Evolutionary conservation across 2,113 vertebrate genomes (phyloP), one percentile per base, ranked within the genome.

Genomic region (Puntigrus tetrazona): DNA sequence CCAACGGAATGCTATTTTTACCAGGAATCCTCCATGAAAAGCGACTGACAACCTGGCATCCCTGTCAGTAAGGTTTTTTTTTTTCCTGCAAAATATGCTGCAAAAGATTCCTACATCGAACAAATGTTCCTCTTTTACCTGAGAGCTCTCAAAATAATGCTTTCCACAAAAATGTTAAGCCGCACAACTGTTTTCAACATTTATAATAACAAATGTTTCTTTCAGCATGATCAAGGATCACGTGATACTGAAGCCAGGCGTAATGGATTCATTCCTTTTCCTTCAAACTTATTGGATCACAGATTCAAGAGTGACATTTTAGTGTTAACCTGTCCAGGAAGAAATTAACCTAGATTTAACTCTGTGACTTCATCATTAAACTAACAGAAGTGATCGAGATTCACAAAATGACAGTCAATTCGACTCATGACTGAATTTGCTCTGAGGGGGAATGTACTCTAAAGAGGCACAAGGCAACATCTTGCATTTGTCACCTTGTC

Each of bases 371-470:
- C 41, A 78, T 43, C 36, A 43, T 43, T 43, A 61, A 78, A 16
- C 14, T 29, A 47, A 76, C n/a, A 43, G 73, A 34, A 25, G 25
- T 31, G 43, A 75, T 50, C 73, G 18, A 43, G 78, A 80, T 65
- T 27, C 38, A 20, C 78, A 25, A 43, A 4, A 59, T 41, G 36
- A 59, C 38, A 65, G 78, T 80, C 59, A 80, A 31, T 41, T 80
- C 16, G 41, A 80, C 78, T 45, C 76, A 61, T 52, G 76, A 41
- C n/a, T 41, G 25, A 65, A 65, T 65, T 29, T 63, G 36, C 76
- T 36, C 45, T 52, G 45, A 9, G 6, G 73, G 73, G 13, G 52
- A n/a, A 20, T 36, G 31, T 38, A 59, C 13, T 8, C 47, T 38
- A 14, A 41, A 41, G 20, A 57, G 13, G 72, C n/a, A 80, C 20